Conservation (phyloP, 1,140 invertebrate species). For the Bombyx mandarina region DNA sequence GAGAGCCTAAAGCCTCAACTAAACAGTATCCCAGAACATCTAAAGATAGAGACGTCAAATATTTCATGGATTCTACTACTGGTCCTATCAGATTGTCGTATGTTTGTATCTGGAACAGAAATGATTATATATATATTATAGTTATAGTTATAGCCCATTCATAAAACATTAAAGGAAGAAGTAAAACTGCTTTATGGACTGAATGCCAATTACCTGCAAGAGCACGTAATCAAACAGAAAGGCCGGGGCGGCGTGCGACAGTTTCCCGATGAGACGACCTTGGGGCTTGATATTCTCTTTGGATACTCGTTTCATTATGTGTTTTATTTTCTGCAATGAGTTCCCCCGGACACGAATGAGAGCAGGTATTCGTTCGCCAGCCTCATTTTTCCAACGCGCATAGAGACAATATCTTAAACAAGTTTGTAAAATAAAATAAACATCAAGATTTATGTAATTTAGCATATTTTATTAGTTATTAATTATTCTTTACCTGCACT, state of each 20-base stretch:
- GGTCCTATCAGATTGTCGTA: slow-evolving; percentile 98
- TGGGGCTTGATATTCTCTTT: slow-evolving; percentile 99
- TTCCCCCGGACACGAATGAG: slow-evolving; percentile 87
- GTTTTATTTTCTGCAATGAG: slow-evolving; percentile 92
- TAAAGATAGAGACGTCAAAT: slow-evolving; percentile 94
- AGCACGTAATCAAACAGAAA: slow-evolving; percentile 96
- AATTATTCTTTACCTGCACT: slow-evolving; percentile 76
- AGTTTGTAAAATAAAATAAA: neutral
- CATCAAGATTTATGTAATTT: neutral
- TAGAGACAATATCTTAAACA: slow-evolving; percentile 86
- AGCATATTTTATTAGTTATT: too few relatives aligned
- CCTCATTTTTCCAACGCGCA: slow-evolving; percentile 89
- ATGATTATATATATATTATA: too few relatives aligned
- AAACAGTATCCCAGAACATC: slow-evolving; percentile 97
- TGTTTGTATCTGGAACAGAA: slow-evolving; percentile 88
- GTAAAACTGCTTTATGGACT: too few relatives aligned
- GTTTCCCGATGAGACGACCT: slow-evolving; percentile 95
- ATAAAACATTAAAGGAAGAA: neutral
- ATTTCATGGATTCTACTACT: slow-evolving; percentile 98
- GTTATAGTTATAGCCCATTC: slow-evolving; percentile 1
- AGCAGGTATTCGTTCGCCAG: slow-evolving; percentile 84
- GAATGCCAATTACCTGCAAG: slow-evolving; percentile 74
- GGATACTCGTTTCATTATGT: slow-evolving; percentile 97
- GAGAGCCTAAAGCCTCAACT: slow-evolving; percentile 88
- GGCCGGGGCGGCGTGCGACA: slow-evolving; percentile 95